phyloP scores from a whole-genome alignment of 1,140 invertebrate genomes.

The Drosophila ambigua region DNA sequence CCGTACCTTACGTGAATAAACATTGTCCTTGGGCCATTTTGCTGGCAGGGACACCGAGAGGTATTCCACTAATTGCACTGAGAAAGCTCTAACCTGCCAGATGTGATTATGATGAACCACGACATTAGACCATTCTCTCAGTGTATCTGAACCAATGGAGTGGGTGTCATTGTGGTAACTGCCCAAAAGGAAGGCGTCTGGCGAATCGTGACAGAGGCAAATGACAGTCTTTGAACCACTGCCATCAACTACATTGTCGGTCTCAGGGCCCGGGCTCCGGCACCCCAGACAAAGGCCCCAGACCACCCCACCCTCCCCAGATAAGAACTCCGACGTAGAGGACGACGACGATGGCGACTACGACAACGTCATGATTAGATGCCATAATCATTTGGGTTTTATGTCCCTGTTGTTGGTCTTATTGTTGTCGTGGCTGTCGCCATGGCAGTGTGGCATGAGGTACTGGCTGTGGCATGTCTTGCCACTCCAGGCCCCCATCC shows the following conservation, averaged over 20 bases:
- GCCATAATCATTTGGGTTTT: constrained; percentile 83
- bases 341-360: constrained; percentile 1
- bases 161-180: constrained; percentile 32
- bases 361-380: constrained; percentile 80
- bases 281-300: too few species aligned
- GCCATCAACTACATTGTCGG: constrained; percentile 78
- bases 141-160: constrained; percentile 23
- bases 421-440: constrained; percentile 56
- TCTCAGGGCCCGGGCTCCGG: constrained; percentile 46
- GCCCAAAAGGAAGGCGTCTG: constrained; percentile 27
- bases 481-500: constrained; percentile 11
- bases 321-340: constrained; percentile 14
- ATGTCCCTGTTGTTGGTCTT: constrained; percentile 72
- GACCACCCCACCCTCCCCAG: too few species aligned
- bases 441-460: constrained; percentile 56
- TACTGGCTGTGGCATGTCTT: too few species aligned
- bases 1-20: constrained; percentile 7
- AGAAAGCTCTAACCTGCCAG: too few species aligned
- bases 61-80: constrained; percentile 20
- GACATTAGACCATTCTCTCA: constrained; percentile 7
- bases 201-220: constrained; percentile 53
- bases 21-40: not conserved
- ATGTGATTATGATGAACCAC: too few species aligned
- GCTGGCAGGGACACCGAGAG: not conserved
- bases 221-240: constrained; percentile 79